These are phyloP conservation scores for Camelus bactrianus DNA, from an alignment of 2,113 vertebrate species.

Conservation along the genomic window DNA sequence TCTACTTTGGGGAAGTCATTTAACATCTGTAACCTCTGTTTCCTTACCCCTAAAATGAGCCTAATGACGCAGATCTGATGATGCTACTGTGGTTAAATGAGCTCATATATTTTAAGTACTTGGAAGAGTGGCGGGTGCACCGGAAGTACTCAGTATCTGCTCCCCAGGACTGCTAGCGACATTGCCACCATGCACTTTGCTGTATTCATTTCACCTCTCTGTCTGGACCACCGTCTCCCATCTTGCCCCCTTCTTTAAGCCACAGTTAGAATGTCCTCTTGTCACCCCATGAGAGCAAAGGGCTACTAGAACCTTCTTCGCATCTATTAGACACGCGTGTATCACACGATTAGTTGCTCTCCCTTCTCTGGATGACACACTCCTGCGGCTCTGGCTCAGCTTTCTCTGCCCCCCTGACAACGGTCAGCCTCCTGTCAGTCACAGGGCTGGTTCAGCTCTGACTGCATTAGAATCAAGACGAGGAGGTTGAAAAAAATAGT, in stretches of 20 bases:
- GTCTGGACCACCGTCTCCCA: not conserved
- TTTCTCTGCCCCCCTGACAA: not conserved
- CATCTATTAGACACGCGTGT: accelerated
- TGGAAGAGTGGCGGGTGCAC: not conserved
- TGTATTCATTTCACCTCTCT: not conserved
- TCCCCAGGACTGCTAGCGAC: not conserved
- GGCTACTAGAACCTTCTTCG: not conserved
- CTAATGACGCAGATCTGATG: not conserved
- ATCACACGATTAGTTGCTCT: not conserved
- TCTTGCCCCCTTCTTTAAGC: not conserved
- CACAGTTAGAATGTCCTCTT: not conserved
- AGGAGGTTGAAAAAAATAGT: not conserved
- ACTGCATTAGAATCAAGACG: not conserved
- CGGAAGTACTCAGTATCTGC: not conserved
- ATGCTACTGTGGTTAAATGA: not conserved
- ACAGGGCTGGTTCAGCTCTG: not conserved
- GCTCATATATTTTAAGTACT: not conserved
- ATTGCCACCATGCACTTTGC: not conserved
- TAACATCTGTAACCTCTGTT: not conserved
- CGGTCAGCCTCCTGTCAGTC: not conserved
- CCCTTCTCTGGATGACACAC: not conserved
- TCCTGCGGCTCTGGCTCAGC: not conserved
- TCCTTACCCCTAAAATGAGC: not conserved
- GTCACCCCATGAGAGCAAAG: not conserved
- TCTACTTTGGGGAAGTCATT: not conserved